These are phyloP conservation scores for Drosophila paramelanica DNA, from an alignment of 2,888 invertebrate genomes.

Conservation along the genomic window DNA sequence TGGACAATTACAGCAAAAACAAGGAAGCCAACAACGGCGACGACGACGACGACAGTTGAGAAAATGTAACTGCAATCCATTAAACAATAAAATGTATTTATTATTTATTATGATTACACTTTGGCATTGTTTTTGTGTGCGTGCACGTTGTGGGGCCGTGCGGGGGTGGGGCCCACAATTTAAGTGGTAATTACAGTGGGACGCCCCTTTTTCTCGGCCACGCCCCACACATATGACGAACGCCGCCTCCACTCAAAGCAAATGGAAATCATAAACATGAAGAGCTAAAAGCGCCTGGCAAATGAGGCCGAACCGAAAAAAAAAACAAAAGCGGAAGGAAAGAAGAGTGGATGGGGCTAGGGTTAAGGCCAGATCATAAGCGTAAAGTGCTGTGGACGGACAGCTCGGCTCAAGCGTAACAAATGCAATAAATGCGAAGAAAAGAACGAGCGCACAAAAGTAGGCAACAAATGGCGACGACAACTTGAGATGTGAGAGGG, in stretches of 20 bases:
- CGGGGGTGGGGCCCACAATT: slow-evolving; percentile 44
- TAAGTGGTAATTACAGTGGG: slow-evolving; percentile 78
- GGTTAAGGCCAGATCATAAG: slow-evolving; percentile 71
- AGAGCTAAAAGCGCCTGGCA: slow-evolving; percentile 72
- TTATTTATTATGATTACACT: slow-evolving; percentile 82
- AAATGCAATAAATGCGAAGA: slow-evolving; percentile 78
- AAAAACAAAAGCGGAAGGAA: background rate
- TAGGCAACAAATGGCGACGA: slow-evolving; percentile 75
- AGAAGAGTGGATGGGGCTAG: background rate
- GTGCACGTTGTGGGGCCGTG: background rate
- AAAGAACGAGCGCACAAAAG: slow-evolving; percentile 52
- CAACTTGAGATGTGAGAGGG: slow-evolving; percentile 41
- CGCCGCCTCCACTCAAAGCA: slow-evolving; percentile 32
- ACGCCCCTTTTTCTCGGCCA: slow-evolving; percentile 46
- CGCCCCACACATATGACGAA: slow-evolving; percentile 53
- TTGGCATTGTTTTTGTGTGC: slow-evolving; percentile 51
- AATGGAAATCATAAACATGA: slow-evolving; percentile 80
- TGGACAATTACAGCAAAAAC: slow-evolving; percentile 25
- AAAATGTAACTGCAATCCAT: slow-evolving; percentile 79
- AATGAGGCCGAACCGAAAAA: slow-evolving; percentile 64
- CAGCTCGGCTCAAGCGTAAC: slow-evolving; percentile 65
- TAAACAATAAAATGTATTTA: slow-evolving; percentile 81
- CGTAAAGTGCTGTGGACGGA: slow-evolving; percentile 61
- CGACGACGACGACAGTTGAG: slow-evolving; percentile 32
- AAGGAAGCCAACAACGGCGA: background rate